Conservation (phyloP, 2,797 vertebrate species). For the Arctocebus calabarensis region DNA sequence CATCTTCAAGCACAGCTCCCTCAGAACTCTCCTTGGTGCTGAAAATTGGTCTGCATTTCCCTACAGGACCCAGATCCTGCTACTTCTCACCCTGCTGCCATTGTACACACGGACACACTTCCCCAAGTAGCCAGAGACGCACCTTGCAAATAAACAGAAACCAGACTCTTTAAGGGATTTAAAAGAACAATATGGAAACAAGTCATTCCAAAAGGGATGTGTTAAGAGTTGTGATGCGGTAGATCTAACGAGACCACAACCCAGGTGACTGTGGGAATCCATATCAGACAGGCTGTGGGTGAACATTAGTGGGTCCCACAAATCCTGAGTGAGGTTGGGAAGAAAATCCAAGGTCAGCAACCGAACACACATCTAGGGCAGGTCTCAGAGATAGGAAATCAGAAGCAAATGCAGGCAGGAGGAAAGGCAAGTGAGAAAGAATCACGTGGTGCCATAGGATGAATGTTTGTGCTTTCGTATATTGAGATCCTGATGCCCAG, state of each 20-base stretch:
- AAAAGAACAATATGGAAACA: not conserved
- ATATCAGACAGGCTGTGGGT: not conserved
- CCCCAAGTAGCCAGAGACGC: not conserved
- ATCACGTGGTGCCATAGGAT: not conserved
- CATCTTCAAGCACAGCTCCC: not conserved
- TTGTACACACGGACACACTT: not conserved
- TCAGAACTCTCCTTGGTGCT: conserved; percentile 81
- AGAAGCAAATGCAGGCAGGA: not conserved
- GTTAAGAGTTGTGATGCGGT: not conserved
- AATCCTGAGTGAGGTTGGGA: not conserved
- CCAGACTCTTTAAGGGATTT: not conserved
- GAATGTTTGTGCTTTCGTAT: not conserved
- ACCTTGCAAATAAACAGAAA: not conserved
- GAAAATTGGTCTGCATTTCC: conserved; percentile 52
- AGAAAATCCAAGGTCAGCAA: not conserved
- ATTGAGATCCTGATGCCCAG: not conserved
- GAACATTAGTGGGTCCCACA: not conserved
- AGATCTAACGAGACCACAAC: not conserved
- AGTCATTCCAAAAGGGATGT: not conserved
- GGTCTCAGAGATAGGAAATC: not conserved
- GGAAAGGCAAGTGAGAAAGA: not conserved
- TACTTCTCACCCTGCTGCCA: not conserved
- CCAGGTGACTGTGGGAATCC: not conserved
- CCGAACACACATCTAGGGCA: not conserved
- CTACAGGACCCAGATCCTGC: not conserved